Conservation (phyloP, 2,797 vertebrate species). For the Cottoperca gobio region DNA sequence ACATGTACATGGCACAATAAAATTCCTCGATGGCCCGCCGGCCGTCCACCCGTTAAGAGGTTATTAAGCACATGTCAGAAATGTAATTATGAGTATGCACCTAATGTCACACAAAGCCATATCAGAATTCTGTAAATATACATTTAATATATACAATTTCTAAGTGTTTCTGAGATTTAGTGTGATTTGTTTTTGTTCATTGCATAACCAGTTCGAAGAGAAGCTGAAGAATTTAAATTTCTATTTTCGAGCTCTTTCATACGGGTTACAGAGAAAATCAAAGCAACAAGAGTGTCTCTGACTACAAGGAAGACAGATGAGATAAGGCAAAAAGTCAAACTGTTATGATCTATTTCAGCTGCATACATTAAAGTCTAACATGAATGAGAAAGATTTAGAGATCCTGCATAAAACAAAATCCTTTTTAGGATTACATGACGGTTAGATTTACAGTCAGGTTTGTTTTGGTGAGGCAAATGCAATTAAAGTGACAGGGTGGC, state of each 20-base stretch:
- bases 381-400: conserved; percentile 5
- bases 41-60: too few species aligned
- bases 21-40: too few species aligned
- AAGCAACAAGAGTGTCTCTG: conserved; percentile 38
- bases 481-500: conserved; percentile 24
- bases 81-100: background rate
- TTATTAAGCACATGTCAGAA: too few species aligned
- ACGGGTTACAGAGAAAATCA: conserved; percentile 48
- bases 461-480: conserved; percentile 17
- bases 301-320: conserved; percentile 42
- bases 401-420: background rate
- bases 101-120: conserved; percentile 4
- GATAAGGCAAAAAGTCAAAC: conserved; percentile 45
- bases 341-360: conserved; percentile 32
- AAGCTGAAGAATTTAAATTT: background rate
- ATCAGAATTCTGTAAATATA: background rate
- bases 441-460: conserved; percentile 2
- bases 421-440: background rate
- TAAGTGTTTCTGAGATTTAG: conserved; percentile 9
- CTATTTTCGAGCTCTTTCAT: conserved; percentile 28
- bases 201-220: conserved; percentile 50
- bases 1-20: too few species aligned
- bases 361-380: conserved; percentile 29
- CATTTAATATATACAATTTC: too few species aligned
- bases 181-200: conserved; percentile 19